phyloP scores from a whole-genome alignment of 2,888 invertebrate genomes.

The Cosmia pyralina region DNA sequence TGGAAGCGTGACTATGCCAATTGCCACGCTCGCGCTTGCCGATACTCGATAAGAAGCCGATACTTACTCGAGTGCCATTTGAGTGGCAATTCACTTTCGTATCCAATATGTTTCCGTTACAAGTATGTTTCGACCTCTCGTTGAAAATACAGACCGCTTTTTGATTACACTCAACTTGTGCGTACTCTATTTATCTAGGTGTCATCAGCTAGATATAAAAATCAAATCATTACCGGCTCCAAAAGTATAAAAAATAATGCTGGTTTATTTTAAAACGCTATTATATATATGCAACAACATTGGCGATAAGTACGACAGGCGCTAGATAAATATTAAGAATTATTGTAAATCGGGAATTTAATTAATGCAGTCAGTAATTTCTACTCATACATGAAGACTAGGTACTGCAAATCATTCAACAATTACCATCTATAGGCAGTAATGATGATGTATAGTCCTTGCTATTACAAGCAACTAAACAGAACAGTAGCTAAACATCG shows the following conservation, averaged over 20 bases:
- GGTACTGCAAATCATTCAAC: not conserved
- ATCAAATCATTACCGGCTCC: no score
- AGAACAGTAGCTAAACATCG: constrained; percentile 28
- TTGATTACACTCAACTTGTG: constrained; percentile 32
- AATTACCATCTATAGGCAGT: not conserved
- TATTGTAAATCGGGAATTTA: constrained; percentile 1
- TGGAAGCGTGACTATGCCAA: constrained; percentile 14
- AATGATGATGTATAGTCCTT: not conserved
- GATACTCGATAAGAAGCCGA: not conserved
- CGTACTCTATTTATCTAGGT: not conserved
- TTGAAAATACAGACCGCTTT: constrained; percentile 29
- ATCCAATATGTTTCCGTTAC: constrained; percentile 39
- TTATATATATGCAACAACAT: not conserved
- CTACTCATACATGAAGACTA: not conserved
- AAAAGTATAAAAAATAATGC: no score
- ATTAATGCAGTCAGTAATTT: not conserved
- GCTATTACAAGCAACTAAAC: constrained; percentile 11
- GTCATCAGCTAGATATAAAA: not conserved
- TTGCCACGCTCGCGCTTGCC: constrained; percentile 27
- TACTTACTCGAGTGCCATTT: constrained; percentile 28
- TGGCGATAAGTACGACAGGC: not conserved
- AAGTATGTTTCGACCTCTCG: constrained; percentile 28
- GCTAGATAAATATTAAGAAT: not conserved
- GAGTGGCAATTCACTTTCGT: constrained; percentile 35
- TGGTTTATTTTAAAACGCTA: no score